Percentiles rank a stretch among this genome's conserved stretches.
These are phyloP conservation scores for Melanocharis versteri DNA, from an alignment of 2,113 vertebrate species.

Conservation along the genomic window DNA sequence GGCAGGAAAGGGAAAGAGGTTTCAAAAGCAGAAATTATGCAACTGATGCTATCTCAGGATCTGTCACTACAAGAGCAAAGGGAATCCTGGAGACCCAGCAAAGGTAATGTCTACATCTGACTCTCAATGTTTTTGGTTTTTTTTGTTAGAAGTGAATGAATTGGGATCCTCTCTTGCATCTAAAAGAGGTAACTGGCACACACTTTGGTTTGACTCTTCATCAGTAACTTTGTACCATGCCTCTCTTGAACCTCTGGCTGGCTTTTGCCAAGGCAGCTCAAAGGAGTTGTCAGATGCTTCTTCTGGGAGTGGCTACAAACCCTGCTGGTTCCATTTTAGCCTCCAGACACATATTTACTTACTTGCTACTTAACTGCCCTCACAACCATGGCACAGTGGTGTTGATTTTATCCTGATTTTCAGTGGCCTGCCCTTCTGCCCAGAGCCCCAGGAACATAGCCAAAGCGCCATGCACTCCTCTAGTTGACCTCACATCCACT, in stretches of 20 bases:
- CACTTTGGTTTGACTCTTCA: background rate
- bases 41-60: background rate
- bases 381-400: background rate
- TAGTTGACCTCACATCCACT: background rate
- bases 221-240: fast-evolving
- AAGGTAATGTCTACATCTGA: background rate
- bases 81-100: background rate
- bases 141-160: background rate
- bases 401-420: background rate
- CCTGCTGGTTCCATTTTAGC: background rate
- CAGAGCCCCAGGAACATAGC: background rate
- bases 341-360: background rate
- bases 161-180: background rate
- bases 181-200: fast-evolving
- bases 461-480: background rate
- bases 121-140: background rate
- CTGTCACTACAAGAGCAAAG: background rate
- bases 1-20: background rate
- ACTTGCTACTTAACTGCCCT: background rate
- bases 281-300: background rate
- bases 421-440: background rate
- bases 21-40: background rate
- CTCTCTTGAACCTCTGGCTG: background rate
- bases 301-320: background rate
- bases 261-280: background rate